Conservation (phyloP, 2,797 vertebrate species). For the Steatocranus sp. region DNA sequence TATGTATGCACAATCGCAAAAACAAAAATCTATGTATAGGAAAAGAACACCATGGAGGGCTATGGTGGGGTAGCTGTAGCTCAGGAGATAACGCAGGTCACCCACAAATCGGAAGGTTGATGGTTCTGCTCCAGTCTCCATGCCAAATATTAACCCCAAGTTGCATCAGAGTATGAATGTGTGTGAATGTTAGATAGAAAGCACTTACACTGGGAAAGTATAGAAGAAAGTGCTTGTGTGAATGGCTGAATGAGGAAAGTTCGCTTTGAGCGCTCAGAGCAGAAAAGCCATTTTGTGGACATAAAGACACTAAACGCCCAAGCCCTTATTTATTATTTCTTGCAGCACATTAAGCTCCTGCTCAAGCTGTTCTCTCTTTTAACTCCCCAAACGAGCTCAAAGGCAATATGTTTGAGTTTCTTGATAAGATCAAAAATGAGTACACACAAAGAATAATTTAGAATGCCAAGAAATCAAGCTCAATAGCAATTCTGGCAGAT, state of each 20-base stretch:
- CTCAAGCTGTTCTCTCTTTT: not conserved
- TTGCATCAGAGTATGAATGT: not conserved
- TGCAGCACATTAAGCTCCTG: not conserved
- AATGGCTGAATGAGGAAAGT: not conserved
- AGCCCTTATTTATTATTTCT: not conserved
- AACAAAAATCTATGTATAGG: not conserved
- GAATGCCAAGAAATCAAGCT: not conserved
- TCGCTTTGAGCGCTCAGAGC: not conserved
- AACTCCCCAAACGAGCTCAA: not conserved
- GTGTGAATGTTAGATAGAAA: not conserved
- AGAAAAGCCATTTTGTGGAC: not conserved
- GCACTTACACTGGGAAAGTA: accelerated
- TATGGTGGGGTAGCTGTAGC: not conserved
- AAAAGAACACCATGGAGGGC: accelerated
- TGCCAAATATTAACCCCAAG: not conserved
- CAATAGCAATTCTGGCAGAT: not conserved
- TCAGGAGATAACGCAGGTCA: not conserved
- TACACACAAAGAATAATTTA: not conserved
- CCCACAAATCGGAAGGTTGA: accelerated
- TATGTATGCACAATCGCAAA: not conserved
- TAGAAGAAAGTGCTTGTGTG: not conserved
- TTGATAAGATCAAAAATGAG: not conserved
- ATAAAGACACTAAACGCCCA: not conserved
- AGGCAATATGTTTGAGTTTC: not conserved
- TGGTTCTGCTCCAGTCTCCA: not conserved